Evolutionary conservation across 2,888 invertebrate genomes (phyloP), one percentile per base, ranked within the genome.

Genomic region (Pachydiplax longipennis): DNA sequence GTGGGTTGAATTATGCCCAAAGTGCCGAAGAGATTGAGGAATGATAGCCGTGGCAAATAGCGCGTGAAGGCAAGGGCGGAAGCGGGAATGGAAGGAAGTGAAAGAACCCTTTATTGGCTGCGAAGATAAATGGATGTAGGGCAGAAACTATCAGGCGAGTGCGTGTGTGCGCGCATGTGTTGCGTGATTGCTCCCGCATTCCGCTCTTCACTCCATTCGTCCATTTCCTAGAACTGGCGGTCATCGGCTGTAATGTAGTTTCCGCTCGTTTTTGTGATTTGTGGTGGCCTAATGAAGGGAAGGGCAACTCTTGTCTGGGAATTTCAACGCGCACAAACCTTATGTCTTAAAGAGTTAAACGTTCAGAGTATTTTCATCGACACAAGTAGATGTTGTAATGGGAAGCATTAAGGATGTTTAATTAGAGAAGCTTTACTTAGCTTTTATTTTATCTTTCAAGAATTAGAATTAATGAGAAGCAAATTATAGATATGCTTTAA

Each of bases 101-200:
- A 87, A 87, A 37, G 61, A 61, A 61, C 61, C 40, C 61, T 87
- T 87, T 87, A 61, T 61, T 87, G 87, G 61, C 87, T 58, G 37
- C 58, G 10, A 31, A 87, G 87, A 61, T 87, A 61, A 87, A 87
- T 61, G 87, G 87, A 87, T 61, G 18, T 35, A 31, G 87, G 87
- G 37, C 87, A 15, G 3, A 10, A 12, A 61, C 35, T 22, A 31
- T 31, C 12, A 37, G 18, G 15, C 10, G 37, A 35, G 61, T 37
- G 87, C 35, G 87, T 61, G 87, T 37, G 37, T 65, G 83, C 15
- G 22, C 37, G 37, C 37, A 61, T 58, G 53, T 12, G 87, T 10
- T 31, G 87, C 61, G 87, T 61, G 87, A n/a, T 25, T 73, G 31
- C 73, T 31, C 73, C 31, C 73, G 31, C 73, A 73, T 73, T 73